phyloP scores from a whole-genome alignment of 2,113 vertebrate species.

The Heterotilapia buettikoferi region DNA sequence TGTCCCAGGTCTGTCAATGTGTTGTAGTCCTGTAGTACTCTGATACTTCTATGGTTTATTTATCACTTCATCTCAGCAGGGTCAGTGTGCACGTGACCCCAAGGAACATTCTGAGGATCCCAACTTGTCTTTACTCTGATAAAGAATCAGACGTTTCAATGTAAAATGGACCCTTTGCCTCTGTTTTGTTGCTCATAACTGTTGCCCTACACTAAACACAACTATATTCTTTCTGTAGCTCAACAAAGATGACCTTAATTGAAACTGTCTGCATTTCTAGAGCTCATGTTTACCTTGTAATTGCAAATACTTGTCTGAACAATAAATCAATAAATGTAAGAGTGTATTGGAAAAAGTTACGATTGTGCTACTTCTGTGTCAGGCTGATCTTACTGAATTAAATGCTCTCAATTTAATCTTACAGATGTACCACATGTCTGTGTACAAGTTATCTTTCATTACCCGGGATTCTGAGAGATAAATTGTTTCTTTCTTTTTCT shows the following conservation, averaged over 20 bases:
- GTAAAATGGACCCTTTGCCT: not conserved
- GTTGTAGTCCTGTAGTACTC: not conserved
- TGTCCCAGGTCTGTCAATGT: not conserved
- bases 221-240: not conserved
- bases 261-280: not conserved
- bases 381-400: not conserved
- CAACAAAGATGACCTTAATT: accelerated
- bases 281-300: not conserved
- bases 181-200: not conserved
- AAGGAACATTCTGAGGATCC: not conserved
- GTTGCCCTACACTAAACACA: not conserved
- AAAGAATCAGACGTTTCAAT: not conserved
- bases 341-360: not conserved
- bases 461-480: not conserved
- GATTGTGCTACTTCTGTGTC: not conserved
- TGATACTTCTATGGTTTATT: not conserved
- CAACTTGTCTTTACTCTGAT: not conserved
- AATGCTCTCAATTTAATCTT: not conserved
- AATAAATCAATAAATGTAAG: not conserved
- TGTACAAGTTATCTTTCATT: not conserved
- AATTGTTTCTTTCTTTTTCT: not conserved
- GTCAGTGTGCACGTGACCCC: not conserved
- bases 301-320: not conserved
- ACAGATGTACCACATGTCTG: not conserved
- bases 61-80: not conserved